Base-by-base conservation (phyloP, 2,113 vertebrate genomes). In the Myodes glareolus region DNA sequence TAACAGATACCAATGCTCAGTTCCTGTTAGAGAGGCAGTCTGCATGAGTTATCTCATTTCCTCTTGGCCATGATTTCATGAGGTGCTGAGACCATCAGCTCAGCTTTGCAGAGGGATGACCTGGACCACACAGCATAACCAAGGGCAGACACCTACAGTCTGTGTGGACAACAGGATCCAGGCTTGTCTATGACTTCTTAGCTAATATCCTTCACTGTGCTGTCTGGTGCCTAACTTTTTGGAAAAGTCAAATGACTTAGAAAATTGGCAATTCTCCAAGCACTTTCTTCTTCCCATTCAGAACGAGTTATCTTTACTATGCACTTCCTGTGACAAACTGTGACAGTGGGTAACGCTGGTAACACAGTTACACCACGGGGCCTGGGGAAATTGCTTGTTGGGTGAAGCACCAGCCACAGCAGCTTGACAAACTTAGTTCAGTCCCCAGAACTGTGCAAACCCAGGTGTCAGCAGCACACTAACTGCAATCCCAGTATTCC, bases 201-300 rank as follows among this genome's bases (percentile, higher is more conserved):
- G 23, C 36, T n/a, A 13, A 25, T 12, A 2, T 17, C 33, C 50
- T 68, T 29, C 23, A 31, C 31, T 8, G 12, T 0, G 17, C 68
- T 61, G 42, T 3, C 16, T 0, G 1, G 3, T 1, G 21, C 13
- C 67, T 68, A 0, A 0, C 17, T 94, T 27, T 42, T 31, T 88
- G 3, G 52, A 63, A 73, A 73, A 14, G 67, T 39, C 80, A 67
- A 19, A 19, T 61, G 5, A 7, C 63, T 89, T 77, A 31, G 45
- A 68, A 23, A 17, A 68, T 31, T 73, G 82, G 21, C 70, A n/a
- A 45, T 63, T 87, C 88, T 68, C 11, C 89, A 27, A 31, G 36
- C 29, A 52, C 27, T 55, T 73, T 45, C 61, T 86, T 68, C 23
- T 81, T 29, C 47, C 50, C 65, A 13, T 14, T 45, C 85, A 42